Conservation (phyloP, 2,888 invertebrate species). For the Archaeoteleia sp. region DNA sequence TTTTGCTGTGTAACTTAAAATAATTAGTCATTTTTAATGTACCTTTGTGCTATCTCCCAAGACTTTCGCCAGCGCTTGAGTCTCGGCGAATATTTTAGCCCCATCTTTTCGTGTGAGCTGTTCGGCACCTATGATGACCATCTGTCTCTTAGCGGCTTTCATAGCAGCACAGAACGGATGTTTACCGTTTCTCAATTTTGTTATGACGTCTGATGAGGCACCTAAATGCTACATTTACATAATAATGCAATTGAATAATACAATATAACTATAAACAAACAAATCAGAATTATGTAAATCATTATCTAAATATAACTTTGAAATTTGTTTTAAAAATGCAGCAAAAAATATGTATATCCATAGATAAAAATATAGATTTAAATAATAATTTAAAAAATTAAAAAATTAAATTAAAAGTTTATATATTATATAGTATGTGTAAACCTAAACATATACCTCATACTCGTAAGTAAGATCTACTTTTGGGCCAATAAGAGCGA, state of each 20-base stretch:
- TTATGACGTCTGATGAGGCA: slow-evolving; percentile 83
- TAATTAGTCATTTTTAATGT: background rate
- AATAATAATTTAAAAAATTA: slow-evolving; percentile 1
- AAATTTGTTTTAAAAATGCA: no score
- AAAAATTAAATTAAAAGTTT: slow-evolving; percentile 1
- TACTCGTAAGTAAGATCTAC: slow-evolving; percentile 96
- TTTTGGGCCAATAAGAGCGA: slow-evolving; percentile 92
- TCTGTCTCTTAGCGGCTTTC: slow-evolving; percentile 87
- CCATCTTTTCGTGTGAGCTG: slow-evolving; percentile 87
- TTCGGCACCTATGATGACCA: slow-evolving; percentile 93
- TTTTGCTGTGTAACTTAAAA: no score
- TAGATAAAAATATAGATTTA: slow-evolving; percentile 13
- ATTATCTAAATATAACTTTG: no score
- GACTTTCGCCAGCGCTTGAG: slow-evolving; percentile 82
- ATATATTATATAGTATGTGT: no score
- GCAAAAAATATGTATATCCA: slow-evolving; percentile 5
- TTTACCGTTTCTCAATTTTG: slow-evolving; percentile 83
- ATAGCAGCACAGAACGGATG: slow-evolving; percentile 84
- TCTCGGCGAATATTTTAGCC: slow-evolving; percentile 83
- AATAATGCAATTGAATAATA: slow-evolving; percentile 17
- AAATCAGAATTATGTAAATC: no score
- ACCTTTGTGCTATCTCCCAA: slow-evolving; percentile 78
- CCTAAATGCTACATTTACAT: slow-evolving; percentile 84
- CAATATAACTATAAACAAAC: no score
- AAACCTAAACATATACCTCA: slow-evolving; percentile 79